A percentile compares a stretch with the other conserved stretches of the same genome.
Evolutionary conservation across 53 echinoderm and acorn worm species (phyloP).

Genomic region (Hippasteria phrygiana): DNA sequence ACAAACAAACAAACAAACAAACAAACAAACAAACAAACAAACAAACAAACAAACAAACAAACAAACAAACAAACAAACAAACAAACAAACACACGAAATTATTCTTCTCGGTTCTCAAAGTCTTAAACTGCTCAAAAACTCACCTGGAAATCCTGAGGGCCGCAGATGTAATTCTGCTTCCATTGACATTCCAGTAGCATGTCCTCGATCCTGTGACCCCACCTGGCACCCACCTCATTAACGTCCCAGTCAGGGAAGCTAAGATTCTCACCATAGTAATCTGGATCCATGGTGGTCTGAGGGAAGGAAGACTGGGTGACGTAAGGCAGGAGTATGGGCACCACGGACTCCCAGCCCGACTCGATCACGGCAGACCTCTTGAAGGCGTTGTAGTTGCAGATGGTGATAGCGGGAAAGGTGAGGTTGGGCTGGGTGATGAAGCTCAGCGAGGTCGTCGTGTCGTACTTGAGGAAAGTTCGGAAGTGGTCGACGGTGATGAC

Average conservation of each 20-base stretch:
- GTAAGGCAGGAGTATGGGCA: background rate
- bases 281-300: background rate
- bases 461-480: background rate
- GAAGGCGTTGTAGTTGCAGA: conserved; percentile 41
- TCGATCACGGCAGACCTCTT: conserved; percentile 2
- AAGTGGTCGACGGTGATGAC: background rate
- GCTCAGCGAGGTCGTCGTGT: background rate
- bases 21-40: too few relatives aligned
- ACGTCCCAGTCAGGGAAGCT: conserved; percentile 9
- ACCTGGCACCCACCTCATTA: background rate
- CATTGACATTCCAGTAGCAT: conserved; percentile 64
- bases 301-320: background rate
- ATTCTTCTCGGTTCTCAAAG: too few relatives aligned
- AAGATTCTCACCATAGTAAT: background rate
- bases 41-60: too few relatives aligned
- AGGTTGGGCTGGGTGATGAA: background rate
- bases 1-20: too few relatives aligned
- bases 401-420: conserved; percentile 16
- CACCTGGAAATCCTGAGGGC: conserved; percentile 49
- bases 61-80: too few relatives aligned
- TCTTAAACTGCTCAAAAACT: too few relatives aligned
- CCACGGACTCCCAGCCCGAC: background rate
- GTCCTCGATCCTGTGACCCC: conserved; percentile 12
- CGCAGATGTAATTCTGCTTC: conserved; percentile 27
- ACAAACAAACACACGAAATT: too few relatives aligned